phyloP scores from a whole-genome alignment of 1,140 invertebrate species.

The Dendrolimus kikuchii region DNA sequence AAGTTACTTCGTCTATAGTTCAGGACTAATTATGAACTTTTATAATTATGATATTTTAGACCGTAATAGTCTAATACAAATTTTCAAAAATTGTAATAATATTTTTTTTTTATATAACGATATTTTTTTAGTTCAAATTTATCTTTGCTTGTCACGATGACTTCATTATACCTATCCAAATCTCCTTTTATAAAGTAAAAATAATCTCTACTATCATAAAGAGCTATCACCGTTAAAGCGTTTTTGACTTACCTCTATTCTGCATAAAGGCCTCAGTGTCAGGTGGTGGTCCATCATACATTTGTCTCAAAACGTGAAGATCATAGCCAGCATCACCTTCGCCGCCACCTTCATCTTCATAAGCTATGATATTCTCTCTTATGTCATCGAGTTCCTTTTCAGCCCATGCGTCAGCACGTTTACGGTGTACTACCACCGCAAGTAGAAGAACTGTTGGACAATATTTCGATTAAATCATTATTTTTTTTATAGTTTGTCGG shows the following conservation, averaged over 20 bases:
- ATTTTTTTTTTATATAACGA: no score
- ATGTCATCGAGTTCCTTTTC: conserved; percentile 96
- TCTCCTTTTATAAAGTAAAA: background rate
- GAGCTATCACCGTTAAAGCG: background rate
- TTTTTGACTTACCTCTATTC: conserved; percentile 41
- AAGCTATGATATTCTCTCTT: conserved; percentile 96
- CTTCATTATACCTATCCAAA: no score
- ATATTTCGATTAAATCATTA: background rate
- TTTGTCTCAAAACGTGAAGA: conserved; percentile 86
- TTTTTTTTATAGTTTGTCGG: no score
- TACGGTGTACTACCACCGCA: conserved; percentile 88
- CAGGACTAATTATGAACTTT: no score
- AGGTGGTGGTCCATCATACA: conserved; percentile 76
- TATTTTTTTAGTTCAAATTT: no score
- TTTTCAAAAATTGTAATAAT: no score
- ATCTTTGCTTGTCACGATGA: no score
- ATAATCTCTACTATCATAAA: no score
- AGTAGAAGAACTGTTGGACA: conserved; percentile 82
- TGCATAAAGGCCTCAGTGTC: conserved; percentile 65
- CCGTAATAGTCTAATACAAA: no score
- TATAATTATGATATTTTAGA: no score
- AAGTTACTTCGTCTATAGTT: no score
- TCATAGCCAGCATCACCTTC: conserved; percentile 97
- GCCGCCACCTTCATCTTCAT: conserved; percentile 97
- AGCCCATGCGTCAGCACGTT: conserved; percentile 87